Conservation (phyloP, 2,113 vertebrate genomes). For the Corythaeola cristata region DNA sequence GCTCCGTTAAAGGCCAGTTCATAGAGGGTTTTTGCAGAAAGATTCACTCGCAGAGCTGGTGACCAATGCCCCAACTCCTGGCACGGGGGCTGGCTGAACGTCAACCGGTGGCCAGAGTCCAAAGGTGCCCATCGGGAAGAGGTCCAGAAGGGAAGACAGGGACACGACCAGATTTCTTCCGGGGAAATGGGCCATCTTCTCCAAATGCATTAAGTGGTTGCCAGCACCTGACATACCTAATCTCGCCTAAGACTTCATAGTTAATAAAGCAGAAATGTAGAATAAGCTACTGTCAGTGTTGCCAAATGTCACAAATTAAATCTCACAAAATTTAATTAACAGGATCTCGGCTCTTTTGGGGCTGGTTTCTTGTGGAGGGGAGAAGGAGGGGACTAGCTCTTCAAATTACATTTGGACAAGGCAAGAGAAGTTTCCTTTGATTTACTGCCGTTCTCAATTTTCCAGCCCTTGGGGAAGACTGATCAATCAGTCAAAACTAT, state of each 20-base stretch:
- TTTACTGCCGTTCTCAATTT: background rate
- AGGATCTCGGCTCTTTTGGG: background rate
- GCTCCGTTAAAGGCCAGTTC: background rate
- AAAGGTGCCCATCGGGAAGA: background rate
- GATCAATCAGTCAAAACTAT: background rate
- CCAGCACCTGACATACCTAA: constrained; percentile 60
- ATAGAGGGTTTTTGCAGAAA: background rate
- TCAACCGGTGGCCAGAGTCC: background rate
- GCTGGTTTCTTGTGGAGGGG: background rate
- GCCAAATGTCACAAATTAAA: constrained; percentile 52
- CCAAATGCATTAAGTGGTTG: background rate
- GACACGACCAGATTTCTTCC: background rate
- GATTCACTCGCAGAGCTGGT: rapidly evolving
- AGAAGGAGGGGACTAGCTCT: background rate
- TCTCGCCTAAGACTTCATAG: constrained; percentile 42
- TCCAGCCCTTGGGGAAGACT: background rate
- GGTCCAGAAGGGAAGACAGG: background rate
- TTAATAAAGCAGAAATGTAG: constrained; percentile 58
- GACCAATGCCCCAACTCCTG: rapidly evolving
- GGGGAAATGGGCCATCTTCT: background rate
- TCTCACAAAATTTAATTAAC: constrained; percentile 48
- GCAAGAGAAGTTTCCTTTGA: background rate
- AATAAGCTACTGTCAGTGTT: constrained; percentile 38
- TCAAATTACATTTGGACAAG: background rate
- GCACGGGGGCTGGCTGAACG: background rate